A percentile compares a stretch with the other conserved stretches of the same genome.
Evolutionary conservation across 1,140 invertebrate species (phyloP).

Genomic region (Eulimnadia texana): DNA sequence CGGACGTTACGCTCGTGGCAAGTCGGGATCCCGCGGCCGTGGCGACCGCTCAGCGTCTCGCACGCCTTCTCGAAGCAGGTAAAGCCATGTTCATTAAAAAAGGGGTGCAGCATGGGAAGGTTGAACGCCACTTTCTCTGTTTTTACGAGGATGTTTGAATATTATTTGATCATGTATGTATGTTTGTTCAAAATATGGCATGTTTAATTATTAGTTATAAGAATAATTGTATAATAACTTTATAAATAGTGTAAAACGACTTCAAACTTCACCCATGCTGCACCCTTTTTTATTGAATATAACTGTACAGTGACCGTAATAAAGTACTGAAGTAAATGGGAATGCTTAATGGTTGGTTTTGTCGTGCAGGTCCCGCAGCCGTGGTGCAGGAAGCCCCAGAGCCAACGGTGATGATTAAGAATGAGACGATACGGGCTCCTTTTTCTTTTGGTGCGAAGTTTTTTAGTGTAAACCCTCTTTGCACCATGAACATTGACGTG

Average conservation of each 20-base stretch:
- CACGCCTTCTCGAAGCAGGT: conserved; percentile 13
- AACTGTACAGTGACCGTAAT: neutral
- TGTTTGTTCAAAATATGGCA: too few species aligned
- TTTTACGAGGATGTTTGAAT: too few species aligned
- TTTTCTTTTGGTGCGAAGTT: neutral
- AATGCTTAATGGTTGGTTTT: neutral
- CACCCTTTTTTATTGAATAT: neutral
- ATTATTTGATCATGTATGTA: too few species aligned
- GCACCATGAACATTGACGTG: too few species aligned
- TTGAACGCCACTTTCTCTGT: too few species aligned
- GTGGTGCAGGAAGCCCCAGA: neutral
- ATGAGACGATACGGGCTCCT: neutral
- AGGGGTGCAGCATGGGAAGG: too few species aligned
- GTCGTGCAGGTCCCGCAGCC: neutral
- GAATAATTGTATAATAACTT: too few species aligned
- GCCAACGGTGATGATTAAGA: conserved; percentile 7
- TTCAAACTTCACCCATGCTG: too few species aligned
- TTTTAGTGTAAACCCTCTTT: neutral
- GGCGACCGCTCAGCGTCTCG: neutral
- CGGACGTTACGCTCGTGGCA: neutral
- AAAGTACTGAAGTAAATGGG: neutral
- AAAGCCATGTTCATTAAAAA: too few species aligned
- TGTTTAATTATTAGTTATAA: too few species aligned
- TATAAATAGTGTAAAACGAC: too few species aligned
- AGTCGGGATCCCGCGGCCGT: neutral